phyloP scores from a whole-genome alignment of 2,113 vertebrate genomes.

The Haliaeetus leucogaster region DNA sequence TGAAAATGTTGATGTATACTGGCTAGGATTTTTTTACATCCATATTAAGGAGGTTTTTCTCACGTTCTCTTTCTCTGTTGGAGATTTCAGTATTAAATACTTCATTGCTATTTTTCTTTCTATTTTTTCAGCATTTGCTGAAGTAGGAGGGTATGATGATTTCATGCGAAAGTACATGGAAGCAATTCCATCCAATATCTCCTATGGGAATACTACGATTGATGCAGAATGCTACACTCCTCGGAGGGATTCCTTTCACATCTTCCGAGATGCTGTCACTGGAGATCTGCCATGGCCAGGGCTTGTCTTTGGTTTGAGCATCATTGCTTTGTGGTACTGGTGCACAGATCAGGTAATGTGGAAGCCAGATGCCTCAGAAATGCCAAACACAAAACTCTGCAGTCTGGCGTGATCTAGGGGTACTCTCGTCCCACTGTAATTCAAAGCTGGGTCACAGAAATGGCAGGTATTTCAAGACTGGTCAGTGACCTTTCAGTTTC shows the following conservation, averaged over 20 bases:
- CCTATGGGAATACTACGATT: not conserved
- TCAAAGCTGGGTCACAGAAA: not conserved
- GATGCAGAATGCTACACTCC: slow-evolving; percentile 78
- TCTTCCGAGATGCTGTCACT: slow-evolving; percentile 82
- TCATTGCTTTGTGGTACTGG: slow-evolving; percentile 92
- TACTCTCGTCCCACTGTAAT: too few species aligned
- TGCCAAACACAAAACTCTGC: not conserved
- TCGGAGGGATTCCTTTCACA: slow-evolving; percentile 83
- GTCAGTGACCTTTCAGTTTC: not conserved
- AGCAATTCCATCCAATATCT: slow-evolving; percentile 69
- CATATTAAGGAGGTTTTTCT: not conserved
- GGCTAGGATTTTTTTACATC: not conserved
- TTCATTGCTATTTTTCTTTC: not conserved
- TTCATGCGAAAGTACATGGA: slow-evolving; percentile 85
- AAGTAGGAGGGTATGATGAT: slow-evolving; percentile 84
- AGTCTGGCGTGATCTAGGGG: too few species aligned
- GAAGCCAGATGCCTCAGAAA: not conserved
- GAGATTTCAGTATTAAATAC: not conserved
- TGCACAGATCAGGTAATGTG: slow-evolving; percentile 91
- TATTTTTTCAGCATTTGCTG: slow-evolving; percentile 78
- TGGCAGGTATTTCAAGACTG: not conserved
- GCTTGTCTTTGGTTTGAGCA: slow-evolving; percentile 84
- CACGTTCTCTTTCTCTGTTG: not conserved
- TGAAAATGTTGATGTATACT: not conserved
- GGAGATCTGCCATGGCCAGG: slow-evolving; percentile 95